These are phyloP conservation scores for Tamias sibiricus DNA, from an alignment of 2,113 vertebrate species.

Conservation along the genomic window DNA sequence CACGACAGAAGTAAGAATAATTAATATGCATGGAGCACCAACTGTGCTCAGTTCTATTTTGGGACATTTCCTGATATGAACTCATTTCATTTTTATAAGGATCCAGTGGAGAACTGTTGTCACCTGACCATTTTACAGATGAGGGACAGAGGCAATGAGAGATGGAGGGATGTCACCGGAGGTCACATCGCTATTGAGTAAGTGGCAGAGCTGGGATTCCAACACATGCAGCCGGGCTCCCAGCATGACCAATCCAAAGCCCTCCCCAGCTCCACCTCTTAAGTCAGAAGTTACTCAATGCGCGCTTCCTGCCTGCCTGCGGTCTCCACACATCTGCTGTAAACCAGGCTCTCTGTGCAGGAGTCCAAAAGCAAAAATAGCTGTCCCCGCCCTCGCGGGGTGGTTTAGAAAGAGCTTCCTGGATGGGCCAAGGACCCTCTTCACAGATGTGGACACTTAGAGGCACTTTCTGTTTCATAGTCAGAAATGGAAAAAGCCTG, in stretches of 20 bases:
- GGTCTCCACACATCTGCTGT: background rate
- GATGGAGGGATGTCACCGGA: background rate
- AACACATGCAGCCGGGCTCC: background rate
- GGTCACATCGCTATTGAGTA: background rate
- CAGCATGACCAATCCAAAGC: rapidly evolving
- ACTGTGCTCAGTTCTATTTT: background rate
- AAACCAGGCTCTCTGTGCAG: background rate
- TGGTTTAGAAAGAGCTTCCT: background rate
- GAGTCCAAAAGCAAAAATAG: background rate
- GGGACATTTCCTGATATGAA: background rate
- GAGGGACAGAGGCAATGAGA: background rate
- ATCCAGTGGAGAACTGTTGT: background rate
- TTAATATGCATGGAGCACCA: background rate
- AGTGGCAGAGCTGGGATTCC: background rate
- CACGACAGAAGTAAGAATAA: background rate
- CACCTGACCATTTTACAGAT: background rate
- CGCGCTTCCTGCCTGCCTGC: background rate
- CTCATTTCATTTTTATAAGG: background rate
- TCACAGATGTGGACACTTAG: background rate
- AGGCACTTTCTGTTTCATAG: background rate
- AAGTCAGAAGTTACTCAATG: background rate
- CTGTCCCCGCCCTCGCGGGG: no score
- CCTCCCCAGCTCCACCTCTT: background rate
- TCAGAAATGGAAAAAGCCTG: background rate
- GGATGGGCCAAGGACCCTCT: background rate